These are phyloP conservation scores for Leucopsar rothschildi DNA, from an alignment of 2,113 vertebrate genomes.

Conservation along the genomic window DNA sequence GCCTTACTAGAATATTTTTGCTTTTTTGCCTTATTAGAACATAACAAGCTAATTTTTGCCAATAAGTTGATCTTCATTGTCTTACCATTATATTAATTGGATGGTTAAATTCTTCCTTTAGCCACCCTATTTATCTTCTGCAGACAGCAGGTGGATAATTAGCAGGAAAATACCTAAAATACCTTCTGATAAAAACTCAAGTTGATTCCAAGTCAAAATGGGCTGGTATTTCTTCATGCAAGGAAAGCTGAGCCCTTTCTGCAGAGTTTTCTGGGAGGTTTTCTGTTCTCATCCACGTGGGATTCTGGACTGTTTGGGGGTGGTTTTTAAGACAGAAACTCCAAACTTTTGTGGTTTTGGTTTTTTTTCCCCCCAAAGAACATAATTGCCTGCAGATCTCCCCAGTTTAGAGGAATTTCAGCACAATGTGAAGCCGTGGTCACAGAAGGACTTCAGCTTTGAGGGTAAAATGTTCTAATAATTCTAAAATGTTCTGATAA, in stretches of 20 bases:
- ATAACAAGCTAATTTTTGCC: background rate
- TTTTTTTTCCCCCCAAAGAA: no score
- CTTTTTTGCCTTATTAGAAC: background rate
- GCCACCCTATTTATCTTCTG: background rate
- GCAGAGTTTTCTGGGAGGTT: background rate
- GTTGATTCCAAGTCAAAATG: background rate
- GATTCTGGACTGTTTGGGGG: rapidly evolving
- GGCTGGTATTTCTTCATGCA: background rate
- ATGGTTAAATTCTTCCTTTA: background rate
- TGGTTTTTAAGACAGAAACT: rapidly evolving
- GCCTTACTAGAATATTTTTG: background rate
- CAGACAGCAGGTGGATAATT: background rate
- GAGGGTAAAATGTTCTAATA: background rate
- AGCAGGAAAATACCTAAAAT: background rate
- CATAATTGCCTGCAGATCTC: background rate
- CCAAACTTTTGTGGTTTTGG: rapidly evolving
- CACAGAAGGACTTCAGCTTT: background rate
- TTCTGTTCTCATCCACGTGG: background rate
- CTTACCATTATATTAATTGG: slow-evolving; percentile 4
- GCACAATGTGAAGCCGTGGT: background rate
- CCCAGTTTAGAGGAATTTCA: background rate
- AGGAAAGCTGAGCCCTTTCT: background rate
- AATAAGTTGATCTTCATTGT: slow-evolving; percentile 7
- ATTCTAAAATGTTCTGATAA: background rate
- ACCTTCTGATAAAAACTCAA: background rate